Base-by-base conservation (phyloP, 2,113 vertebrate genomes). In the Albula glossodonta region DNA sequence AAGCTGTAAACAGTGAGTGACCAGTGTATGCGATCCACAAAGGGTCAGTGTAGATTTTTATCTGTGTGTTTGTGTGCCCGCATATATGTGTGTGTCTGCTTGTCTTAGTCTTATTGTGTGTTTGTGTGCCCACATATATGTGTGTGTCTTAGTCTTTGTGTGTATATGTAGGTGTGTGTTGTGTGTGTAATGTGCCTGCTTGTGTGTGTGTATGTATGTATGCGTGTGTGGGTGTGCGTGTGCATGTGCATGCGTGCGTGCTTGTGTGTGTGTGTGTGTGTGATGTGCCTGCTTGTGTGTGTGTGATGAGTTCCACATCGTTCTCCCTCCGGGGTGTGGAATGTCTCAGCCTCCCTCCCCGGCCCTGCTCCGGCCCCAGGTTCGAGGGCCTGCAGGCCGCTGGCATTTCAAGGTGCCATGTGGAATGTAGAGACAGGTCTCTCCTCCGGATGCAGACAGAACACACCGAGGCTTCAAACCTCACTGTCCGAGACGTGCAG, bases 381-480 rank as follows among this genome's bases (percentile, higher is more conserved):
- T 66, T 84, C 83, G 17, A 41, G 22, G 11, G 63, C 63, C 22
- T 51, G 66, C 50, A 25, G 49, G 70, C n/a, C n/a, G 3, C 51
- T 66, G 83, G 63, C 83, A 50, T 84, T 77, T 77, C 83, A 84
- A 19, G 50, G 51, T 53, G 66, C 22, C 63, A 63, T 84, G 83
- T 52, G 49, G 50, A 77, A 78, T 84, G 51, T 41, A 41, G 63
- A 51, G 66, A 50, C n/a, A 19, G 66, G 50, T 83, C 57, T 19
- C 6, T 52, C 66, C n/a, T 70, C 49, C 15, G 22, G 49, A 51
- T 53, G 49, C 60, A 17, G 48, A 41, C 31, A 63, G 49, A 70
- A 50, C 74, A 49, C 63, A 74, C 25, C 4, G 10, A 31, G 70
- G n/a, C 70, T 74, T 5, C 60, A 66, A 41, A 41, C 31, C 31